Evolutionary conservation across 2,113 vertebrate species (phyloP), one percentile per base, ranked within the genome.

Genomic region (Chamaetylas fuelleborni): DNA sequence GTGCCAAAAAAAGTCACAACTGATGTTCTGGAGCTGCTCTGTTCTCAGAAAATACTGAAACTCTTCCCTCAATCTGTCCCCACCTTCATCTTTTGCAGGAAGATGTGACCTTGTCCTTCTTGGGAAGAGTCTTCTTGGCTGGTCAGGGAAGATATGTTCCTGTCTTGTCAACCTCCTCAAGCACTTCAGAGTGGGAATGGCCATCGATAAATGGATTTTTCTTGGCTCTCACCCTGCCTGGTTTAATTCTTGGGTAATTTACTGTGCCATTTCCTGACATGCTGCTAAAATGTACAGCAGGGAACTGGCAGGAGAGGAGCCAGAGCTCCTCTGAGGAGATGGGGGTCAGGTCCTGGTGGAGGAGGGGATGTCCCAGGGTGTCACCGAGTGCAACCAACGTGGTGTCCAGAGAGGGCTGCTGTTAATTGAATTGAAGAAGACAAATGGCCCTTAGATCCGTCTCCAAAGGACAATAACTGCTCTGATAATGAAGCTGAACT

Each of bases 401-500:
- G 65, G 22, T 72, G 64, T 81, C 96, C 89, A 42, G 67, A 83
- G 81, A 86, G 94, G 45, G 43, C 9, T 93, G 94, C 71, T 95
- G 91, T 83, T 96, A 96, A 98, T 97, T 92, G 93, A 94, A 96
- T 92, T 80, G 86, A 97, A 90, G 95, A 97, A 97, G 97, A 97
- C 92, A 97, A 97, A 97, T 97, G 96, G 88, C 95, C 80, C 48
- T 94, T 94, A 97, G 82, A 84, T 97, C 64, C 14, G 31, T 93
- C 96, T 96, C 95, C 89, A 91, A 94, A 96, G 96, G 92, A 97
- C 95, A 87, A 90, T 97, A 97, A 97, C 89, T 82, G 92, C 77
- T 22, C 94, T 93, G 91, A 97, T 98, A 97, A 98, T 97, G 94
- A 97, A 96, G 95, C 96, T 90, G 93, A 95, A 91, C 95, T 96